Base-by-base conservation (phyloP, 2,113 vertebrate genomes). In the Gallinago undulata region DNA sequence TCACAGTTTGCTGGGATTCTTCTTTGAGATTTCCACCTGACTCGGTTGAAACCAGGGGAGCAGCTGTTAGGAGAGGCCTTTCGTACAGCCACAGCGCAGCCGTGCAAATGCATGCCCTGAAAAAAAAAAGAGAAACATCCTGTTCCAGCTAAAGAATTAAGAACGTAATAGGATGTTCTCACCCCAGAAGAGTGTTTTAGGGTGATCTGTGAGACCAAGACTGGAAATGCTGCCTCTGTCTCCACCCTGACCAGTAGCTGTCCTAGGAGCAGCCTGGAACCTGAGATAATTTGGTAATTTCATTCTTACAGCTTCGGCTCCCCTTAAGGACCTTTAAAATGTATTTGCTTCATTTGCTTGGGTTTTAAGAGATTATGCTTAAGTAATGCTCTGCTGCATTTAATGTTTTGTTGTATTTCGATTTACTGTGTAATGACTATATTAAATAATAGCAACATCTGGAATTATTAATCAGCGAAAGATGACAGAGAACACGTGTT, bases 401-500 rank as follows among this genome's bases (percentile, higher is more conserved):
- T 94, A 78, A 82, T 79, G 28, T 84, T 94, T 84, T 87, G 45
- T 89, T 93, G 57, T 66, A 84, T 92, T 92, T 90, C 87, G 94
- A 92, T 90, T 82, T 75, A 72, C 53, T 37, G 28, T 55, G 27
- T 86, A 79, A 92, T 90, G 35, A 62, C 41, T 68, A 3, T 66
- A 81, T 90, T 75, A 91, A 95, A 76, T 89, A 96, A 87, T 76
- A 88, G 83, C 62, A 82, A 33, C n/a, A 62, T 91, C 62, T 92
- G 77, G 92, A 95, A 92, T 87, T 81, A 92, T 82, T 93, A 87
- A 94, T 68, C 77, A 92, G 59, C 45, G 85, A 82, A 84, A 82
- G 84, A 73, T 59, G 30, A 57, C 69, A 89, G 66, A 87, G 78
- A 95, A 69, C 62, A 23, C 41, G 37, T 94, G 62, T 60, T 69